Evolutionary conservation across 2,888 invertebrate genomes (phyloP).

Genomic region (Acanthococcus lagerstroemiae): DNA sequence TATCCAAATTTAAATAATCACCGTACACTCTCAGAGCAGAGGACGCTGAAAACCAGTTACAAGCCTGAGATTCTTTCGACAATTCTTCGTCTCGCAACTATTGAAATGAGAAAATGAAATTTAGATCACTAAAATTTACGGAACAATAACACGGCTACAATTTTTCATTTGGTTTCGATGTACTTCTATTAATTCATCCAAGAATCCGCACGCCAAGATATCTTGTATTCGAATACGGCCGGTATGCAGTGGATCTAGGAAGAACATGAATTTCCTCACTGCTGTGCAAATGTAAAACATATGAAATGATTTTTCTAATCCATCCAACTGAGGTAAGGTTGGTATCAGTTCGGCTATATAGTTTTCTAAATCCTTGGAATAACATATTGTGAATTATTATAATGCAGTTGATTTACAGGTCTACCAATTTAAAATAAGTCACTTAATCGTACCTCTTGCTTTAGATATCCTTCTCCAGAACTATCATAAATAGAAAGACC

Average conservation of each 20-base stretch:
- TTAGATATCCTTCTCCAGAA: constrained; percentile 79
- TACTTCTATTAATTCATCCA: constrained; percentile 83
- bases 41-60: constrained; percentile 84
- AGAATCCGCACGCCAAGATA: constrained; percentile 79
- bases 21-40: constrained; percentile 85
- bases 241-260: constrained; percentile 78
- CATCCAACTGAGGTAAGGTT: constrained; percentile 78
- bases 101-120: constrained; percentile 28
- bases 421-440: background rate
- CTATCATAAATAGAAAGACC: constrained; percentile 88
- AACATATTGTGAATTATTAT: too few species aligned
- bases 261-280: constrained; percentile 91
- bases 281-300: constrained; percentile 95
- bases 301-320: constrained; percentile 84
- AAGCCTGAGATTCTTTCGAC: constrained; percentile 72
- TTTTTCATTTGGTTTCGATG: background rate
- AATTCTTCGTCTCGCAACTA: constrained; percentile 71
- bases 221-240: constrained; percentile 84
- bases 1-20: constrained; percentile 84
- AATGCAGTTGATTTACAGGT: background rate
- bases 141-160: too few species aligned
- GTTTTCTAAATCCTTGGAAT: constrained; percentile 78
- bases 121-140: background rate
- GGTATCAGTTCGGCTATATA: constrained; percentile 90
- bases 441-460: constrained; percentile 62